Base-by-base conservation (phyloP, 2,888 invertebrate genomes). In the Chrysomela aeneicollis region DNA sequence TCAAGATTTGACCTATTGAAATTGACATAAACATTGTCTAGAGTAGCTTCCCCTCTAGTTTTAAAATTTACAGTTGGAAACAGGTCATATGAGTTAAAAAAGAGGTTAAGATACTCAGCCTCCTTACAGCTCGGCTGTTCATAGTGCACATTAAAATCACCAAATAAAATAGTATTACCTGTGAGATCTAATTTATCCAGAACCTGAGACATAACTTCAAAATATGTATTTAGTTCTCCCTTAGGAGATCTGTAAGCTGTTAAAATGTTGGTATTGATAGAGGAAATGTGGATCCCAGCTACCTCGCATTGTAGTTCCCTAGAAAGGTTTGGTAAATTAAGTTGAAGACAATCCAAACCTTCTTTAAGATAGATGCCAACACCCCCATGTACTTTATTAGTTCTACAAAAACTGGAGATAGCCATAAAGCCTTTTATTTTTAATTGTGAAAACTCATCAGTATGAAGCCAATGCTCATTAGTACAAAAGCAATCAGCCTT, bases 21-120 rank as follows among this genome's bases (percentile, higher is more conserved):
- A 47, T 58, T 58, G 19, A 58, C 47, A 22, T 58, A 58, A 58
- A 58, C 47, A 46, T 47, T 58, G 37, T 58, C 58, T 42, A 58
- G 58, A 3, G 47, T 46, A 58, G 58, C 26, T 57, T 57, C 17
- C 26, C 42, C 42, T 17, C 57, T 57, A 37, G 46, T 57, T 57
- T 37, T 57, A 57, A 57, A 57, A 15, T 57, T 57, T 37, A 57
- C 49, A n/a, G n/a, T n/a, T n/a, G n/a, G n/a, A n/a, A n/a, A n/a
- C n/a, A n/a, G n/a, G n/a, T n/a, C n/a, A n/a, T n/a, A n/a, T n/a
- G n/a, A n/a, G n/a, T n/a, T n/a, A n/a, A n/a, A n/a, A n/a, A n/a
- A n/a, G n/a, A n/a, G n/a, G n/a, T n/a, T n/a, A n/a, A n/a, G n/a
- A n/a, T n/a, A n/a, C n/a, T n/a, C n/a, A n/a, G n/a, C n/a, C n/a